Evolutionary conservation across 2,113 vertebrate genomes (phyloP), one percentile per base, ranked within the genome.

Genomic region (Coturnix japonica): DNA sequence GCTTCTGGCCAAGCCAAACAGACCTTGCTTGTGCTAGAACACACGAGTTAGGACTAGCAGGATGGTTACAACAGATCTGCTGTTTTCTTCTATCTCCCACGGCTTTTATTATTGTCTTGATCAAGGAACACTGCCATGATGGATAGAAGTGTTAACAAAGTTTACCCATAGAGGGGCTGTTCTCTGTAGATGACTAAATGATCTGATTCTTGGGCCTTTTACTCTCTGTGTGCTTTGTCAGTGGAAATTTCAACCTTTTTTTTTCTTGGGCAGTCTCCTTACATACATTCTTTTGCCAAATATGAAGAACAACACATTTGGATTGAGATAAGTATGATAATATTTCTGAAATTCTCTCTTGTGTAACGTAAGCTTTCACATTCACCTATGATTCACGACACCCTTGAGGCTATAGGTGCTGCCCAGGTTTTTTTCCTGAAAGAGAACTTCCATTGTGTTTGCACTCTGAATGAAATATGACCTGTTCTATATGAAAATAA

Each of bases 381-480:
- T 95, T 95, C 75, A 82, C 30, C 51, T 71, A 21, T 83, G 82
- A 95, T 88, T 95, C 65, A 74, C 39, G 87, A 5, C 13, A 23
- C 57, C 47, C 13, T 1, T 13, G 79, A 90, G 75, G 57, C 82
- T 64, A 51, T 73, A 85, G 85, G 72, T 95, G 69, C 53, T 92
- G 77, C 74, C 59, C 2, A 16, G 74, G 71, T 66, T 59, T 89
- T 59, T 93, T 90, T 90, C 37, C 74, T 73, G 66, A 87, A 85
- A 87, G 41, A 70, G 47, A 88, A 54, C 33, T 61, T 91, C 57
- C 44, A 85, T 86, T 95, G 95, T 82, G 37, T 89, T 89, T 81
- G 54, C 33, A 7, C 89, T 91, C 65, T 43, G 89, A 89, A 85
- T 70, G 85, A 92, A 95, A 82, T 82, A 73, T 26, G 89, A 85